A percentile compares a stretch with the other conserved stretches of the same genome.
phyloP scores from a whole-genome alignment of 2,797 vertebrate species.

The Enteromius treurensis region DNA sequence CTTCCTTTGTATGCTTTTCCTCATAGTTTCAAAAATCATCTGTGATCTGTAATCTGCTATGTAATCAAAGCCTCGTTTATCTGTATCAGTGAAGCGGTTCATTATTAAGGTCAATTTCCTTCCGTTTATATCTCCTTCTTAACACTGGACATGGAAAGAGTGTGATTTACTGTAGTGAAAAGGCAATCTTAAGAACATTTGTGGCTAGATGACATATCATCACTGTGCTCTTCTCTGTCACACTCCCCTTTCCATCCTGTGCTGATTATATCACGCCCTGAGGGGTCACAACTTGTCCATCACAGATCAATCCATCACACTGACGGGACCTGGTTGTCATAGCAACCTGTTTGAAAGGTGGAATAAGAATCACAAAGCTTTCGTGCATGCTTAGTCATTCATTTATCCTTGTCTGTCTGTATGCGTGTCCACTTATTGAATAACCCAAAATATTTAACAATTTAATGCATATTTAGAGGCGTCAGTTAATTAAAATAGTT shows the following conservation, averaged over 20 bases:
- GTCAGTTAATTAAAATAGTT: not conserved
- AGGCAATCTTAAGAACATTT: conserved; percentile 1
- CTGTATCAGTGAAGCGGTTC: conserved; percentile 3
- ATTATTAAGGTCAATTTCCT: conserved; percentile 16
- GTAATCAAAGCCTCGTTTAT: not conserved
- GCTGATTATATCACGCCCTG: conserved; percentile 51
- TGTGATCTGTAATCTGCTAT: not conserved
- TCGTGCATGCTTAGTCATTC: conserved; percentile 11
- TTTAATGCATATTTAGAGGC: not conserved
- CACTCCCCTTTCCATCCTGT: conserved; percentile 25
- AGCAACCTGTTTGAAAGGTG: conserved; percentile 46
- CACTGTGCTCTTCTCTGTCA: conserved; percentile 4
- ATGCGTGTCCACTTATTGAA: not conserved
- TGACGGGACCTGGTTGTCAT: conserved; percentile 54
- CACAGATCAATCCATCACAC: conserved; percentile 56
- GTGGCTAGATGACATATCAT: conserved; percentile 32
- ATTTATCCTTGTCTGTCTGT: not conserved
- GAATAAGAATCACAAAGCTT: conserved; percentile 24
- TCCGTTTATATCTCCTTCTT: not conserved
- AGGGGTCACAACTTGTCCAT: conserved; percentile 56
- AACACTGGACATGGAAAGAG: not conserved
- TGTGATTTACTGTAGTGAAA: conserved; percentile 27
- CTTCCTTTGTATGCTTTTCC: not conserved
- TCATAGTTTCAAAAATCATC: not conserved
- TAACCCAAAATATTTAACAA: not conserved